Conservation (phyloP, 2,797 vertebrate species). For the Dermochelys coriacea region DNA sequence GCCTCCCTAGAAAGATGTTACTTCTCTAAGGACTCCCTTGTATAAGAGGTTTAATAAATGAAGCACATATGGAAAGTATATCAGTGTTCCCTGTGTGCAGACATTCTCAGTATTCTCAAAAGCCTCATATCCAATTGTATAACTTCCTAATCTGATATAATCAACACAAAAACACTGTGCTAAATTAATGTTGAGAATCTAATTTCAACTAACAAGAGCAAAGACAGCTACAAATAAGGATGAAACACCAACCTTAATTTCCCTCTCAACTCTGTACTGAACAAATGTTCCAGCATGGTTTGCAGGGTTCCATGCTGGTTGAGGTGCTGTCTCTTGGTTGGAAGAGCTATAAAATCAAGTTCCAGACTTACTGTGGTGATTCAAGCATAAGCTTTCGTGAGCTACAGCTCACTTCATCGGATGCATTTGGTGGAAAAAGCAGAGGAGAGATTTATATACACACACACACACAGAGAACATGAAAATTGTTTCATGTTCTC, state of each 20-base stretch:
- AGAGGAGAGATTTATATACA: too few relatives aligned
- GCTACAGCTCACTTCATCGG: too few relatives aligned
- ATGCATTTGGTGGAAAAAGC: too few relatives aligned
- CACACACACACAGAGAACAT: too few relatives aligned
- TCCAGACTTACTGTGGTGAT: constrained; percentile 51
- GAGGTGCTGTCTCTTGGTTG: constrained; percentile 53
- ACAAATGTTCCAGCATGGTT: neutral
- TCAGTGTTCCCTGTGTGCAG: constrained; percentile 54
- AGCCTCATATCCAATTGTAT: constrained; percentile 70
- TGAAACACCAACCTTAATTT: constrained; percentile 30
- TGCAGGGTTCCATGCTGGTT: neutral
- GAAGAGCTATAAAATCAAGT: constrained; percentile 62
- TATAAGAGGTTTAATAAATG: constrained; percentile 82
- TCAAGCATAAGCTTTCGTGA: too few relatives aligned
- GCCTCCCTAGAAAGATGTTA: constrained; percentile 77
- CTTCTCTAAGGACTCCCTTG: constrained; percentile 69
- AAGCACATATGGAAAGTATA: constrained; percentile 76
- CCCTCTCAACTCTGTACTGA: constrained; percentile 10
- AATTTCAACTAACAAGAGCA: constrained; percentile 69
- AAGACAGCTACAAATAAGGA: neutral
- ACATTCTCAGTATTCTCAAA: constrained; percentile 71
- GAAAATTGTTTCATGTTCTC: too few relatives aligned
- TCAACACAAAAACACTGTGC: constrained; percentile 77
- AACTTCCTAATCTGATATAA: constrained; percentile 81
- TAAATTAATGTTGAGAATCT: constrained; percentile 79